A percentile compares a stretch with the other conserved stretches of the same genome.
These are phyloP conservation scores for Nomada fabriciana DNA, from an alignment of 2,888 invertebrate genomes.

Conservation along the genomic window DNA sequence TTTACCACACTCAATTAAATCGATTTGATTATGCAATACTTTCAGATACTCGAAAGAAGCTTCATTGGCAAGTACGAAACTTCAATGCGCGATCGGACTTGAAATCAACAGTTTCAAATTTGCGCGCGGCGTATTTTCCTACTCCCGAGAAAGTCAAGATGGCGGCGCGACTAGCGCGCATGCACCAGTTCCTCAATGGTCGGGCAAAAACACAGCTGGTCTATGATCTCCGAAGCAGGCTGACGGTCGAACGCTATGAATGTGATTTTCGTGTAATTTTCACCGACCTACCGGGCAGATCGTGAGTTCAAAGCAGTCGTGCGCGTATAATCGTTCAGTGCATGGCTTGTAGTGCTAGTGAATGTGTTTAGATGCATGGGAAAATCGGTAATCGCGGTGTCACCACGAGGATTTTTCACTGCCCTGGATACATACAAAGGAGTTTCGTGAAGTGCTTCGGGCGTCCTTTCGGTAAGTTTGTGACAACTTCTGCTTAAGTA, in stretches of 20 bases:
- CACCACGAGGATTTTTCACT: constrained; percentile 75
- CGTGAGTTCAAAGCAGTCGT: constrained; percentile 50
- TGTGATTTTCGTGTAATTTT: constrained; percentile 73
- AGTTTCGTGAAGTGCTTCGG: constrained; percentile 67
- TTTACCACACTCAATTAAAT: no score
- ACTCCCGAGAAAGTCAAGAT: constrained; percentile 38
- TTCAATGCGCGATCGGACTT: not conserved
- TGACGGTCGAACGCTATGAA: constrained; percentile 74
- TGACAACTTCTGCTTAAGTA: constrained; percentile 12
- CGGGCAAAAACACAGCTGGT: constrained; percentile 79
- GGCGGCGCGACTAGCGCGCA: constrained; percentile 66
- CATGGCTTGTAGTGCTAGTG: constrained; percentile 46
- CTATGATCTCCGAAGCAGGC: constrained; percentile 77
- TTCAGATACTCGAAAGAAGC: not conserved
- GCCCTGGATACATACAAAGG: constrained; percentile 76
- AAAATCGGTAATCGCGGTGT: constrained; percentile 65
- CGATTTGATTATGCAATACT: no score
- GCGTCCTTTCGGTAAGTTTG: constrained; percentile 73
- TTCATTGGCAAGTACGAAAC: not conserved
- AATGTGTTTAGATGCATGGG: constrained; percentile 59
- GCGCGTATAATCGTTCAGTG: constrained; percentile 49
- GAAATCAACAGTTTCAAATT: constrained; percentile 30
- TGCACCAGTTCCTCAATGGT: constrained; percentile 69
- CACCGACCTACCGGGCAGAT: constrained; percentile 69
- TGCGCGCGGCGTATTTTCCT: constrained; percentile 41